phyloP scores from a whole-genome alignment of 2,113 vertebrate species.

The Ammodytes dubius region DNA sequence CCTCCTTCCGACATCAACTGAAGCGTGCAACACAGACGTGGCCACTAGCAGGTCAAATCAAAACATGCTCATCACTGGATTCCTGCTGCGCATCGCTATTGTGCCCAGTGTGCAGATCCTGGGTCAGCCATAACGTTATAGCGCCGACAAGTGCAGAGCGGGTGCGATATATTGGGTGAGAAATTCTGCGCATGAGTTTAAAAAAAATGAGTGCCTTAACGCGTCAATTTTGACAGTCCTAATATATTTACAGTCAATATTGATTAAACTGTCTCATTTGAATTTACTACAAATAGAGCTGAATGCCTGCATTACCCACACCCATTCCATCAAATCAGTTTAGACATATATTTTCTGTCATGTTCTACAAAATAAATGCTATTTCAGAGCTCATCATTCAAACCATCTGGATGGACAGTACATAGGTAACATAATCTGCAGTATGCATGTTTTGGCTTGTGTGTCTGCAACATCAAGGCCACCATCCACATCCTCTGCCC shows the following conservation, averaged over 20 bases:
- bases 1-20: too few relatives aligned
- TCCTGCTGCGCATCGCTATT: too few relatives aligned
- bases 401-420: slow-evolving; percentile 61
- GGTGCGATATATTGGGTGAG: too few relatives aligned
- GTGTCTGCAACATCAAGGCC: slow-evolving; percentile 74
- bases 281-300: not conserved
- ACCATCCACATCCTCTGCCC: slow-evolving; percentile 71
- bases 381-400: slow-evolving; percentile 26
- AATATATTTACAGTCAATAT: not conserved
- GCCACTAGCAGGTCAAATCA: too few relatives aligned
- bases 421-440: slow-evolving; percentile 36
- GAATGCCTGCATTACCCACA: not conserved
- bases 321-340: not conserved
- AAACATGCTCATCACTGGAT: too few relatives aligned
- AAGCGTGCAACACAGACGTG: too few relatives aligned
- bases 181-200: too few relatives aligned
- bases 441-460: slow-evolving; percentile 53
- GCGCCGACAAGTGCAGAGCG: too few relatives aligned
- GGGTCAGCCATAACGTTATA: too few relatives aligned
- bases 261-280: not conserved
- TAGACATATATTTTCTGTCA: not conserved
- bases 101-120: too few relatives aligned
- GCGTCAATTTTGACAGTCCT: too few relatives aligned
- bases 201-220: not conserved
- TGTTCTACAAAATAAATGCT: slow-evolving; percentile 7